Conservation (phyloP, 1,140 invertebrate genomes). For the Polypedilum vanderplanki region DNA sequence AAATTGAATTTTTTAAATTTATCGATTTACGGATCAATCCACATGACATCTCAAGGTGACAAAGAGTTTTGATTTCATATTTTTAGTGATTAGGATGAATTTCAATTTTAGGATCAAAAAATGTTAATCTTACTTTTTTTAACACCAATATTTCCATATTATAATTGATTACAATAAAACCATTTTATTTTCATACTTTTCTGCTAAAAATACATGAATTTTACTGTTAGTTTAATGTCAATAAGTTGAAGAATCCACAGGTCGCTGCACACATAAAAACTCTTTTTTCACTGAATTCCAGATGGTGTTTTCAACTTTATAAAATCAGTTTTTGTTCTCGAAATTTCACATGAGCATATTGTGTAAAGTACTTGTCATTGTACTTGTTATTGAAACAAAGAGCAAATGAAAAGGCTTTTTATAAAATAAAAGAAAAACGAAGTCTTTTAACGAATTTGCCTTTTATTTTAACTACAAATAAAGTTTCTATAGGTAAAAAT, state of each 20-base stretch:
- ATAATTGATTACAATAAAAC: neutral
- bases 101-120: neutral
- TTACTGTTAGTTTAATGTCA: neutral
- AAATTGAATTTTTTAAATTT: neutral
- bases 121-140: neutral
- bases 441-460: neutral
- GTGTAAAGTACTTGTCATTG: neutral
- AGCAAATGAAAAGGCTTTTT: neutral
- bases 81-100: neutral
- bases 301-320: neutral
- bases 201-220: neutral
- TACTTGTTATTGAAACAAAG: neutral
- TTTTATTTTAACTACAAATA: neutral
- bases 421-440: neutral
- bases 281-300: neutral
- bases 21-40: slow-evolving; percentile 11
- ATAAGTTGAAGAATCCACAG: neutral
- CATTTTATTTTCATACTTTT: neutral
- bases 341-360: too few species aligned
- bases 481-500: neutral
- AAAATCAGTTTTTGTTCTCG: too few species aligned
- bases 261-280: neutral
- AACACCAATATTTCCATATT: too few species aligned
- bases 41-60: neutral
- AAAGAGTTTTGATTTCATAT: neutral